Percentiles rank a stretch among this genome's conserved stretches.
phyloP scores from a whole-genome alignment of 1,140 invertebrate genomes.

The Drosophila insularis region DNA sequence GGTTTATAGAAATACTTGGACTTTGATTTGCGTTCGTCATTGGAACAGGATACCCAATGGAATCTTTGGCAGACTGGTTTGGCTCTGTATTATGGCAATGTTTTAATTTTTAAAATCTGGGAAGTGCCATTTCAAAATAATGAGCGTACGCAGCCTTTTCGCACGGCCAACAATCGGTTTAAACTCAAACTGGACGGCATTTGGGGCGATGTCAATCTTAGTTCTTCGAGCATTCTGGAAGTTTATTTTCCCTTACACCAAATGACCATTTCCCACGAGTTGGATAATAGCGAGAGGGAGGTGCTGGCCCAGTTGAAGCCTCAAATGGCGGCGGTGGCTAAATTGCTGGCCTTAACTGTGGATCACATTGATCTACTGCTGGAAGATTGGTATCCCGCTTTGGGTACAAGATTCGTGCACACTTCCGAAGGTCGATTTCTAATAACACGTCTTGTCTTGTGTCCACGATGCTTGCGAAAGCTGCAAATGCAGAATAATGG shows the following conservation, averaged over 20 bases:
- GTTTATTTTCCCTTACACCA: constrained; percentile 88
- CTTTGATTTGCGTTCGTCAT: constrained; percentile 68
- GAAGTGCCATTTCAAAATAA: constrained; percentile 89
- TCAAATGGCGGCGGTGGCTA: constrained; percentile 90
- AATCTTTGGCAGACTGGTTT: constrained; percentile 97
- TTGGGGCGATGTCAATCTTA: constrained; percentile 93
- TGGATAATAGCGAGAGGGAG: constrained; percentile 53
- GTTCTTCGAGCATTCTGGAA: constrained; percentile 92
- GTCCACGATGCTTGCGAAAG: constrained; percentile 89
- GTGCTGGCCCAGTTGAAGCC: constrained; percentile 84
- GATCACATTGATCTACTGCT: constrained; percentile 98
- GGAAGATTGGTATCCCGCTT: constrained; percentile 99
- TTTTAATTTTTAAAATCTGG: constrained; percentile 91
- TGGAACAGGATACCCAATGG: constrained; percentile 87
- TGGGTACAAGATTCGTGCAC: constrained; percentile 98
- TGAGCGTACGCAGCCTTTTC: constrained; percentile 84
- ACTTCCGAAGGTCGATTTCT: constrained; percentile 97
- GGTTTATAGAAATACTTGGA: constrained; percentile 65
- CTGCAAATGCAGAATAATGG: constrained; percentile 53
- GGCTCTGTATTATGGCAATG: constrained; percentile 91
- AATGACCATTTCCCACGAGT: constrained; percentile 58
- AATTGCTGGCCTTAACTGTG: constrained; percentile 94
- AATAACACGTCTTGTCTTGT: constrained; percentile 97
- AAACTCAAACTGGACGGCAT: constrained; percentile 90
- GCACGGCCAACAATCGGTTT: constrained; percentile 84